A percentile compares a stretch with the other conserved stretches of the same genome.
These are phyloP conservation scores for Squalus acanthias DNA, from an alignment of 2,797 vertebrate genomes.

Conservation along the genomic window DNA sequence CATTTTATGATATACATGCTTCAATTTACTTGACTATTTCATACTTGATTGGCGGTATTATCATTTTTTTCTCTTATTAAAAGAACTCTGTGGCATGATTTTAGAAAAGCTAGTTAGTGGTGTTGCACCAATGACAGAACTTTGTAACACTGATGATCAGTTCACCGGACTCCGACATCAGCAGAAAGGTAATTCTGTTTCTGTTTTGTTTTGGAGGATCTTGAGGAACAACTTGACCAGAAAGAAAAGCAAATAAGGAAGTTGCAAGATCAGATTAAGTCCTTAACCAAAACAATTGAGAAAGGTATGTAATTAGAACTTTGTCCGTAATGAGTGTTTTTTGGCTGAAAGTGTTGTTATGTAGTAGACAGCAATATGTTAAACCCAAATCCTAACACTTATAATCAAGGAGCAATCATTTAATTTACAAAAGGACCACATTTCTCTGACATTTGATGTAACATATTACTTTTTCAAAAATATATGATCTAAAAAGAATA, in stretches of 20 bases:
- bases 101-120: background rate
- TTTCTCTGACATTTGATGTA: background rate
- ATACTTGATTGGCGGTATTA: background rate
- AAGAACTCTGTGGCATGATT: background rate
- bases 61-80: background rate
- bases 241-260: slow-evolving; percentile 85
- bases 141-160: background rate
- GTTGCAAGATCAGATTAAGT: slow-evolving; percentile 80
- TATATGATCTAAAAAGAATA: background rate
- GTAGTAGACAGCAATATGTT: background rate
- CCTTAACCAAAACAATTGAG: slow-evolving; percentile 69
- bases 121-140: too few relatives aligned
- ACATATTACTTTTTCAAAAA: background rate
- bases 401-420: background rate
- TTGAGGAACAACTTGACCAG: slow-evolving; percentile 84
- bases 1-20: background rate
- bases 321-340: background rate
- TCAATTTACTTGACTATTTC: background rate
- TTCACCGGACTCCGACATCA: background rate
- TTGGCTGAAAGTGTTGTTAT: background rate
- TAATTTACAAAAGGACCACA: too few relatives aligned
- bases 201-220: slow-evolving; percentile 63
- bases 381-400: background rate
- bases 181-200: background rate
- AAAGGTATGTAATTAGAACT: slow-evolving; percentile 60